Conservation (phyloP, 2,888 invertebrate species). For the Platycnemis pennipes region DNA sequence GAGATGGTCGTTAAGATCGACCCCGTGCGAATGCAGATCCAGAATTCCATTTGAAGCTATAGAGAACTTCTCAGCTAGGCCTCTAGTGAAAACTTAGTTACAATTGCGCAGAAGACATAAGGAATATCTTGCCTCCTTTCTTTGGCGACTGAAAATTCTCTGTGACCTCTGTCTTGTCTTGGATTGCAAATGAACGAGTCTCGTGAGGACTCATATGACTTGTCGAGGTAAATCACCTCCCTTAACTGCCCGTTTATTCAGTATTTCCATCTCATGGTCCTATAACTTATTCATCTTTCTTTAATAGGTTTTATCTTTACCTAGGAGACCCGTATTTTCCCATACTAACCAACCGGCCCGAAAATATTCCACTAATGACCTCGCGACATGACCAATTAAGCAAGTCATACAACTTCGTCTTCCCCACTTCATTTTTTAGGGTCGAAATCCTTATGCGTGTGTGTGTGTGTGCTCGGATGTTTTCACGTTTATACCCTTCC, state of each 20-base stretch:
- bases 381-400: conserved; percentile 60
- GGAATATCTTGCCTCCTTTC: neutral
- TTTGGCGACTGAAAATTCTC: neutral
- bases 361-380: conserved; percentile 63
- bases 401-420: conserved; percentile 12
- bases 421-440: neutral
- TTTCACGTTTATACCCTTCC: conserved; percentile 10
- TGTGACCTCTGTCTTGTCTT: neutral
- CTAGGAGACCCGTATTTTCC: neutral
- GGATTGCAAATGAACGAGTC: conserved; percentile 40
- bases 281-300: neutral
- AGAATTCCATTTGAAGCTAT: too few relatives aligned
- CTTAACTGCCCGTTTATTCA: neutral
- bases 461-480: conserved; percentile 2
- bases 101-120: neutral
- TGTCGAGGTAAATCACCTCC: neutral
- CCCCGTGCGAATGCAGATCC: too few relatives aligned
- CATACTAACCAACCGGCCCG: neutral
- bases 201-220: conserved; percentile 5
- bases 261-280: neutral
- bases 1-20: too few relatives aligned
- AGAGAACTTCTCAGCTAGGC: too few relatives aligned
- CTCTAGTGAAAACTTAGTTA: neutral
- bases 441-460: conserved; percentile 8
- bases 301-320: neutral